Percentiles rank a stretch among this genome's conserved stretches.
These are phyloP conservation scores for Tauraco erythrolophus DNA, from an alignment of 2,113 vertebrate species.

Conservation along the genomic window DNA sequence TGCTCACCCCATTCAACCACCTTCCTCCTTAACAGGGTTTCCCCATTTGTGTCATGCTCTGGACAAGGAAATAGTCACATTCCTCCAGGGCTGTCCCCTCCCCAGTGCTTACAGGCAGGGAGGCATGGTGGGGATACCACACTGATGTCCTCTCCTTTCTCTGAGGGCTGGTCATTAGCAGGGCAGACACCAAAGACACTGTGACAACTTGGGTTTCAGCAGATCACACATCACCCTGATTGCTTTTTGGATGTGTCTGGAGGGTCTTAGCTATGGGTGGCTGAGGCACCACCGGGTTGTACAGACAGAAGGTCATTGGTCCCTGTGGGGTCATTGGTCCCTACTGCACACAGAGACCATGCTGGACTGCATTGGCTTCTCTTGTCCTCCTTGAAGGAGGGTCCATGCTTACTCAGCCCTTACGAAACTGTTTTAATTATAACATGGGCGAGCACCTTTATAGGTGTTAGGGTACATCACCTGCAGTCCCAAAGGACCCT, in stretches of 20 bases:
- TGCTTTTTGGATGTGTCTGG: not conserved
- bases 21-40: not conserved
- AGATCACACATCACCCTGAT: not conserved
- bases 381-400: not conserved
- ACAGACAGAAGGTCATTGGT: not conserved
- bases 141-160: rapidly evolving
- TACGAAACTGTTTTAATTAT: not conserved
- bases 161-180: not conserved
- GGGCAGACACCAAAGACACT: not conserved
- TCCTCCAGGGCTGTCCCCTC: not conserved
- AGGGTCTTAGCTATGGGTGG: not conserved
- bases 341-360: not conserved
- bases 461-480: not conserved
- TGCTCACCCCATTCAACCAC: not conserved
- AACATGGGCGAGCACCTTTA: not conserved
- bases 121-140: not conserved
- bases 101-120: too few species aligned
- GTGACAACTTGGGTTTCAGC: not conserved
- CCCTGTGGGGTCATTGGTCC: not conserved
- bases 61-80: not conserved
- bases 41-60: rapidly evolving
- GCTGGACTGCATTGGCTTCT: not conserved
- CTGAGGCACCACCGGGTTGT: not conserved
- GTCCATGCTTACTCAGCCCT: not conserved
- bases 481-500: not conserved